phyloP scores from a whole-genome alignment of 2,888 invertebrate genomes.

The Lasioglossum leucozonium region DNA sequence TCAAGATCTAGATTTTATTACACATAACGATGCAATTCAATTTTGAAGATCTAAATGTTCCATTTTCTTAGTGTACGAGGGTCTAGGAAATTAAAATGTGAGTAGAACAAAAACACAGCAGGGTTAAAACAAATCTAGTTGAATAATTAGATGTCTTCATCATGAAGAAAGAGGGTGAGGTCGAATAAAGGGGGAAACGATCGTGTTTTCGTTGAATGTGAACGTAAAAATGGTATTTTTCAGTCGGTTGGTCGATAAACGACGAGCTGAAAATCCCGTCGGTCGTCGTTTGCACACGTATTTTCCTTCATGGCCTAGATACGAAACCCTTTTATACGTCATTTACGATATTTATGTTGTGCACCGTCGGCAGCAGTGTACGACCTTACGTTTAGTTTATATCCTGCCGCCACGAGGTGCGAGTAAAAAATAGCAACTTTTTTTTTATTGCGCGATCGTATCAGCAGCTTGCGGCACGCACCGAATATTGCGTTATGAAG shows the following conservation, averaged over 20 bases:
- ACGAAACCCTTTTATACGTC: constrained; percentile 63
- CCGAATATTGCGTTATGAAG: constrained; percentile 37
- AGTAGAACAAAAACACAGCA: too few species aligned
- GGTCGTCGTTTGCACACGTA: not conserved
- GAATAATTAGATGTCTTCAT: not conserved
- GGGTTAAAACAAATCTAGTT: too few species aligned
- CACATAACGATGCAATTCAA: too few species aligned
- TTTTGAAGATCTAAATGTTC: too few species aligned
- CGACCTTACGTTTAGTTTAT: constrained; percentile 43
- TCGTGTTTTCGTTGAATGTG: not conserved
- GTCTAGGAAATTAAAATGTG: too few species aligned
- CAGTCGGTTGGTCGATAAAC: not conserved
- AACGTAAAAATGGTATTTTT: not conserved
- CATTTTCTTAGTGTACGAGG: too few species aligned
- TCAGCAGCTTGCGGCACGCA: constrained; percentile 39
- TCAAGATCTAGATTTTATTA: too few species aligned
- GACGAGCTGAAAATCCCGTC: constrained; percentile 29
- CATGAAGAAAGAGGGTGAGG: not conserved
- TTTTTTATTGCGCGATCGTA: constrained; percentile 60
- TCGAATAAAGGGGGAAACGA: not conserved
- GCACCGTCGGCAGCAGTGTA: constrained; percentile 29
- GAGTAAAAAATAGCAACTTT: constrained; percentile 52
- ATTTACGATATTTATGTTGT: constrained; percentile 60
- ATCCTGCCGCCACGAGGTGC: constrained; percentile 26
- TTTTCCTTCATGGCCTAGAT: constrained; percentile 55